Evolutionary conservation across 2,113 vertebrate species (phyloP).

Genomic region (Odocoileus hemionus): DNA sequence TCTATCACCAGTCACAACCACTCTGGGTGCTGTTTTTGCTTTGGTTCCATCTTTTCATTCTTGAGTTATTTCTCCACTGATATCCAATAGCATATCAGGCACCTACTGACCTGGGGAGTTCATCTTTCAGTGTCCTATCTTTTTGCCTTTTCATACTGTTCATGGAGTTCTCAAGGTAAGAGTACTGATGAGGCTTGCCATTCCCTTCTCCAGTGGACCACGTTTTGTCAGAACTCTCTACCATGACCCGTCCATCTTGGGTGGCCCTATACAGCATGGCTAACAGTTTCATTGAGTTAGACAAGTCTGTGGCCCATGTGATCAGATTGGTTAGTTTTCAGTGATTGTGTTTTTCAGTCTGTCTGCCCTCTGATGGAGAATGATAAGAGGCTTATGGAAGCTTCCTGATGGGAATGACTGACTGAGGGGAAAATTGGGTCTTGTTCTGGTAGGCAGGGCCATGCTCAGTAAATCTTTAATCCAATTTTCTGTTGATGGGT

Average conservation of each 20-base stretch:
- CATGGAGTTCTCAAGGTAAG: not conserved
- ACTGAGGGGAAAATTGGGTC: not conserved
- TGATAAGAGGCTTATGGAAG: not conserved
- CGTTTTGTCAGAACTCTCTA: not conserved
- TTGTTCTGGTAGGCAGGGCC: not conserved
- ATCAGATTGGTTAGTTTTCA: not conserved
- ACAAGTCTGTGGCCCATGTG: not conserved
- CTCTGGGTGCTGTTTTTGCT: no score
- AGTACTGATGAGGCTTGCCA: not conserved
- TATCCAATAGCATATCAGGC: no score
- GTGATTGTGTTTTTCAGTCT: not conserved
- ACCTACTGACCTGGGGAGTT: not conserved
- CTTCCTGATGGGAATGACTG: not conserved
- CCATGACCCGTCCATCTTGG: not conserved
- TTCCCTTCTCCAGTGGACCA: not conserved
- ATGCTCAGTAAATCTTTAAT: not conserved
- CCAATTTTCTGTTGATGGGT: not conserved
- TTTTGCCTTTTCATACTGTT: not conserved
- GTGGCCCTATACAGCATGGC: not conserved
- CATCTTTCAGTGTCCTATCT: not conserved
- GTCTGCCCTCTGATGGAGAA: not conserved
- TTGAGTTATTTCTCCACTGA: no score
- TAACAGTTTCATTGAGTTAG: not conserved
- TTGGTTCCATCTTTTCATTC: no score
- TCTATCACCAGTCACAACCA: not conserved